A percentile compares a stretch with the other conserved stretches of the same genome.
Conservation (phyloP, 2,797 vertebrate genomes). For the Microctenopoma lineatum region DNA sequence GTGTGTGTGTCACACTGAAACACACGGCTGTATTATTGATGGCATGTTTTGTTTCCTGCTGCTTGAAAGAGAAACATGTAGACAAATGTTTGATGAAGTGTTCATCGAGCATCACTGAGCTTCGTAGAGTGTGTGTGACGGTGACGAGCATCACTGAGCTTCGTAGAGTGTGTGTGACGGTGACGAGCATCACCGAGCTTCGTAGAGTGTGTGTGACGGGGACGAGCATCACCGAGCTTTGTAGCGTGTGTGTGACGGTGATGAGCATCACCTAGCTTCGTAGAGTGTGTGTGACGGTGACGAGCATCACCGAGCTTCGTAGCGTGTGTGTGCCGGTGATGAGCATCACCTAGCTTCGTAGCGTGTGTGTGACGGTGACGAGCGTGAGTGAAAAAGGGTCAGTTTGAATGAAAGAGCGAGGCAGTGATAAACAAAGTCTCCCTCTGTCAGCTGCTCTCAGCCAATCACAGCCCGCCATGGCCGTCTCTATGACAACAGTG, state of each 20-base stretch:
- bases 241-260: too few species aligned
- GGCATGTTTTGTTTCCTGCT: conserved; percentile 18
- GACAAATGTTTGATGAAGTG: background rate
- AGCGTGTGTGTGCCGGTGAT: background rate
- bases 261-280: too few species aligned
- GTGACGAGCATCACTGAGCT: too few species aligned
- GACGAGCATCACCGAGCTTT: too few species aligned
- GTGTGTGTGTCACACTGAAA: background rate
- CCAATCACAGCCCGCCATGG: conserved; percentile 62
- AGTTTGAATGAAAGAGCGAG: background rate
- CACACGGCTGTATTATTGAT: conserved; percentile 45
- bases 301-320: too few species aligned
- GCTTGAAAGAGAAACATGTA: conserved; percentile 2
- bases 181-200: too few species aligned
- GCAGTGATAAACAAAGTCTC: conserved; percentile 64
- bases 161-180: too few species aligned
- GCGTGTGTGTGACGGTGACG: background rate
- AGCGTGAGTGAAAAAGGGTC: conserved; percentile 1
- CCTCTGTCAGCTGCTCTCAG: conserved; percentile 63
- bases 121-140: too few species aligned
- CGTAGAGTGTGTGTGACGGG: too few species aligned
- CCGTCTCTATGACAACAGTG: conserved; percentile 81
- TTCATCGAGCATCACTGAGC: too few species aligned
- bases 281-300: too few species aligned
- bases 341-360: too few species aligned